Conservation (phyloP, 2,113 vertebrate genomes). For the Notarius quadriscutis region DNA sequence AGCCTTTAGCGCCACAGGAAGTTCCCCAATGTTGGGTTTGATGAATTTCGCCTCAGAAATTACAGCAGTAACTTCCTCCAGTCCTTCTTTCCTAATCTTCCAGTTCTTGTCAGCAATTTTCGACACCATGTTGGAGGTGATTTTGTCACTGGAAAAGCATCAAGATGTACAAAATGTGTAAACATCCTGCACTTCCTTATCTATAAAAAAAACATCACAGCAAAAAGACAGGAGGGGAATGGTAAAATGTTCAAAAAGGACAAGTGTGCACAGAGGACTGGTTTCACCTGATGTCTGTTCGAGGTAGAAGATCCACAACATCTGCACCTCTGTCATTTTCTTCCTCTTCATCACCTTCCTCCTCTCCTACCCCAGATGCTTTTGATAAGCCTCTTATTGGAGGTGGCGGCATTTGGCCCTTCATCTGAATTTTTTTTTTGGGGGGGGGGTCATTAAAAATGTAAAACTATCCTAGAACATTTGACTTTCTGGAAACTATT, state of each 20-base stretch:
- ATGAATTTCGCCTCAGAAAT: slow-evolving; percentile 97
- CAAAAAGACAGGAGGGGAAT: background rate
- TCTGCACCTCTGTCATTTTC: slow-evolving; percentile 79
- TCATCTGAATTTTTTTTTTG: slow-evolving; percentile 78
- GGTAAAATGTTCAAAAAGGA: background rate
- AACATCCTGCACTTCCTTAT: background rate
- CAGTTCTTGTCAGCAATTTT: slow-evolving; percentile 97
- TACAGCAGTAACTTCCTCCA: slow-evolving; percentile 87
- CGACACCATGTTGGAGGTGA: slow-evolving; percentile 85
- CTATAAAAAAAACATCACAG: background rate
- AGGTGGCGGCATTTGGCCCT: slow-evolving; percentile 85
- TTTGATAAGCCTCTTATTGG: slow-evolving; percentile 77
- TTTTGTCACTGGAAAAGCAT: slow-evolving; percentile 81
- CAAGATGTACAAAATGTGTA: too few species aligned
- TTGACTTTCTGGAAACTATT: too few species aligned
- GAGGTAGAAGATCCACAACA: slow-evolving; percentile 90
- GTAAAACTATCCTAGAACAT: too few species aligned
- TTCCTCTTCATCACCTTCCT: slow-evolving; percentile 81
- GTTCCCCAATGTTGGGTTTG: slow-evolving; percentile 88
- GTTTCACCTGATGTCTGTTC: slow-evolving; percentile 86
- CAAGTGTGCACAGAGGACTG: background rate
- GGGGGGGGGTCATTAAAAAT: too few species aligned
- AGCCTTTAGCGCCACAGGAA: slow-evolving; percentile 84
- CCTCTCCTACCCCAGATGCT: slow-evolving; percentile 61
- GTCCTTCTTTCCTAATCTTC: slow-evolving; percentile 95